Evolutionary conservation across 2,113 vertebrate genomes (phyloP).

Genomic region (Saiga tatarica): DNA sequence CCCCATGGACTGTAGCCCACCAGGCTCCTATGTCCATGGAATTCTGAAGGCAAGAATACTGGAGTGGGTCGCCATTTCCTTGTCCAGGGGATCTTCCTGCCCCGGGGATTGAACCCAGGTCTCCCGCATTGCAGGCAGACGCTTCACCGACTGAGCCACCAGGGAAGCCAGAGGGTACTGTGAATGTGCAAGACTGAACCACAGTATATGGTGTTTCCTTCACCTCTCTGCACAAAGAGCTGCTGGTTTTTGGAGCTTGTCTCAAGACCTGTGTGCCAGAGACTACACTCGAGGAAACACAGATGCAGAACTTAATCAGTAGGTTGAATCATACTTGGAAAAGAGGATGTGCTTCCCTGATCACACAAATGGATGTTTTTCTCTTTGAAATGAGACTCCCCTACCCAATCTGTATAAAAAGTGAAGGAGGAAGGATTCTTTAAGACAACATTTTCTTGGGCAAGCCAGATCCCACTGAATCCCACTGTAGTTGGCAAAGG

Average conservation of each 20-base stretch:
- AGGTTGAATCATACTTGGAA: not conserved
- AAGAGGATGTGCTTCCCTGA: not conserved
- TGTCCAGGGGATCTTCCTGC: not conserved
- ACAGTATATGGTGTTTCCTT: not conserved
- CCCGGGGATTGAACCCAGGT: not conserved
- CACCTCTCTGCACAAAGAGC: not conserved
- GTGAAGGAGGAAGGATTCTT: not conserved
- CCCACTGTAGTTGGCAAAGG: not conserved
- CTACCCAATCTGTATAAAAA: not conserved
- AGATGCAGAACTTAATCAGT: not conserved
- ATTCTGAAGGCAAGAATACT: not conserved
- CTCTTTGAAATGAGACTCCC: not conserved
- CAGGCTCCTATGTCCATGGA: not conserved
- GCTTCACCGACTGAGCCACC: not conserved
- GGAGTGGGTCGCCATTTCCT: not conserved
- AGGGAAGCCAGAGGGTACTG: not conserved
- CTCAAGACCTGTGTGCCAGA: not conserved
- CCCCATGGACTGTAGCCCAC: not conserved
- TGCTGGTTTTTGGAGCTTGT: not conserved
- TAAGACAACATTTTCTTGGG: not conserved
- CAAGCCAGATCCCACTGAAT: not conserved
- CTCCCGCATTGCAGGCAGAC: not conserved
- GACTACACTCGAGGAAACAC: not conserved
- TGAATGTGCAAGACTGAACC: not conserved
- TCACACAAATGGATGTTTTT: not conserved